Conservation (phyloP, 2,113 vertebrate genomes). For the Crotophaga sulcirostris region DNA sequence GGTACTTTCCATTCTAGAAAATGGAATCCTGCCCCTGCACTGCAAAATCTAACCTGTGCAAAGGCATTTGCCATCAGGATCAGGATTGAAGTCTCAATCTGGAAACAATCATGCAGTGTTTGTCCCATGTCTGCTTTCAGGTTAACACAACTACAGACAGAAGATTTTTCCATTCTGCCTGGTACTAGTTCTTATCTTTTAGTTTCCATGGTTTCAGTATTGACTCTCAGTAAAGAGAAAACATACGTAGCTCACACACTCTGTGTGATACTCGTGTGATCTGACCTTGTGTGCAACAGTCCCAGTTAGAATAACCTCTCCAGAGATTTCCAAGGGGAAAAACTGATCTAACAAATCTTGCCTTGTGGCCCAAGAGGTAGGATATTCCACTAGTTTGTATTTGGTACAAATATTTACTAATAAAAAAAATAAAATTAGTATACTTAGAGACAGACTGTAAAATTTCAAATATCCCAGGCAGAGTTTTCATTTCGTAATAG, state of each 20-base stretch:
- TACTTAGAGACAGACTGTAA: neutral
- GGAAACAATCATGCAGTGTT: neutral
- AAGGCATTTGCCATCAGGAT: neutral
- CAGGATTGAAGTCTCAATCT: neutral
- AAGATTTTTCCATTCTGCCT: neutral
- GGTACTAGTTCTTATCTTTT: slow-evolving; percentile 8
- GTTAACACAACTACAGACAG: slow-evolving; percentile 17
- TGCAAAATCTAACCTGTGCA: neutral
- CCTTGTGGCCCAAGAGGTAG: neutral
- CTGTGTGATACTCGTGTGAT: neutral
- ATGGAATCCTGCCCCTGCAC: neutral
- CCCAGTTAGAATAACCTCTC: neutral
- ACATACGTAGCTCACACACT: slow-evolving; percentile 9
- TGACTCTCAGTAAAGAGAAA: slow-evolving; percentile 25
- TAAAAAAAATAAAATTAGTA: neutral
- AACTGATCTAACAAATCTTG: neutral
- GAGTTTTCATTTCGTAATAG: neutral
- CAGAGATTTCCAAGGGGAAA: neutral
- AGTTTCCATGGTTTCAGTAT: slow-evolving; percentile 59
- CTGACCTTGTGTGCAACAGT: neutral
- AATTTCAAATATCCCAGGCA: neutral
- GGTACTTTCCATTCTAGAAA: neutral
- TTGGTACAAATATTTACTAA: neutral
- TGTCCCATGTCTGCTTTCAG: neutral
- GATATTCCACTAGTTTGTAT: neutral